Evolutionary conservation across 2,888 invertebrate species (phyloP).

Genomic region (Pristionchus mayeri): DNA sequence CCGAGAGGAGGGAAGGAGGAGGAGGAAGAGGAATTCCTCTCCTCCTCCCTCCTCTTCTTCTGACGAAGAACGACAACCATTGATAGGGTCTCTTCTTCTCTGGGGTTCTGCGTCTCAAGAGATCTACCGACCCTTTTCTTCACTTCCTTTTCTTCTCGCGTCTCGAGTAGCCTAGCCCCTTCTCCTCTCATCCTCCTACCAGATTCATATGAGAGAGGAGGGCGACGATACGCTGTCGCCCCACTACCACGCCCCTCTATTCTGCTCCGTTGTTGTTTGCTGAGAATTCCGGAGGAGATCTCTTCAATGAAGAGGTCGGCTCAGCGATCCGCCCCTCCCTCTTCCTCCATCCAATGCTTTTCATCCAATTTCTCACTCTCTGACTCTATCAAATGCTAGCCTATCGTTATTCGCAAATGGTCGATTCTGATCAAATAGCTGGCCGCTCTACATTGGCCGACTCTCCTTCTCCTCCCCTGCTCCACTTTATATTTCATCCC

Average conservation of each 20-base stretch:
- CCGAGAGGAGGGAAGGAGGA: slow-evolving; percentile 26
- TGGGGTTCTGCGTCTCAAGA: slow-evolving; percentile 14
- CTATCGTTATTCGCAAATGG: slow-evolving; percentile 32
- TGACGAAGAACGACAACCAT: slow-evolving; percentile 21
- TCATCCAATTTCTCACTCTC: not conserved
- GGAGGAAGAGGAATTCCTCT: not conserved
- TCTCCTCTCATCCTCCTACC: slow-evolving; percentile 45
- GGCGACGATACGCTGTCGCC: slow-evolving; percentile 28
- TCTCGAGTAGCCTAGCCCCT: not conserved
- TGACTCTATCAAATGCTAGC: not conserved
- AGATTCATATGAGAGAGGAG: slow-evolving; percentile 34
- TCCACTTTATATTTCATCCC: not conserved
- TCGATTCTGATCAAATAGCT: slow-evolving; percentile 36
- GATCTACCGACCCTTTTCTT: slow-evolving; percentile 25
- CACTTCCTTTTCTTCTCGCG: not conserved
- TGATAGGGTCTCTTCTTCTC: slow-evolving; percentile 32
- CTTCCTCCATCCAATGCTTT: not conserved
- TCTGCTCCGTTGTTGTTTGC: slow-evolving; percentile 40
- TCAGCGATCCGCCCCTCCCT: slow-evolving; percentile 34
- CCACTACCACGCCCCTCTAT: slow-evolving; percentile 25
- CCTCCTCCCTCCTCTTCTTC: slow-evolving; percentile 19
- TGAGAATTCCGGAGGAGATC: slow-evolving; percentile 26
- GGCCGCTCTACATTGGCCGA: not conserved
- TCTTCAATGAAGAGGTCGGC: slow-evolving; percentile 41
- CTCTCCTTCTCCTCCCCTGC: not conserved